Evolutionary conservation across 2,797 vertebrate genomes (phyloP).

Genomic region (Alouatta caraya): DNA sequence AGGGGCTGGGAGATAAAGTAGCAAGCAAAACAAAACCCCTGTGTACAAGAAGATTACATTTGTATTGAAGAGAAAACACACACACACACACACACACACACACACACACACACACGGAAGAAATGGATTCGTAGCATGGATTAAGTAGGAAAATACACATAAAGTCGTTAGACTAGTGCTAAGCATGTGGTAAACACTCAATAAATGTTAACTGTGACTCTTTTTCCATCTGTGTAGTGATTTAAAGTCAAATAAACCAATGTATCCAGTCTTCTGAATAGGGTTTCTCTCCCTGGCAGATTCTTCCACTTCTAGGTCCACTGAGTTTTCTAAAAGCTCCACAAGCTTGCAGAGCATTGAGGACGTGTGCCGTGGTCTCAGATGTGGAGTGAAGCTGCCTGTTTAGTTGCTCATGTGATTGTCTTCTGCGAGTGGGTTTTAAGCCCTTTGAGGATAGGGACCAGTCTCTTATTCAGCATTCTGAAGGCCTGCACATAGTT

Average conservation of each 20-base stretch:
- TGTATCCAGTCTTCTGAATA: not conserved
- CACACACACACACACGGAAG: not conserved
- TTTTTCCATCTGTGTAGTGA: not conserved
- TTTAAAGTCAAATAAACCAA: not conserved
- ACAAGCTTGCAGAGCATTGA: not conserved
- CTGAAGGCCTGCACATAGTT: not conserved
- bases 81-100: not conserved
- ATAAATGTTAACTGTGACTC: not conserved
- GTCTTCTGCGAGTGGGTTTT: not conserved
- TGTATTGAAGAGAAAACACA: not conserved
- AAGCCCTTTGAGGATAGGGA: not conserved
- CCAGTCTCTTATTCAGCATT: not conserved
- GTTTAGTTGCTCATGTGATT: not conserved
- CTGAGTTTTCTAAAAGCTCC: not conserved
- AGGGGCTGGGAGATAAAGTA: not conserved
- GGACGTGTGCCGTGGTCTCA: accelerated
- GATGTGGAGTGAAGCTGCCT: not conserved
- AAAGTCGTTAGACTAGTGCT: not conserved
- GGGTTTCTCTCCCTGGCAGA: not conserved
- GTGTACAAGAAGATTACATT: not conserved
- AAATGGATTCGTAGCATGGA: not conserved
- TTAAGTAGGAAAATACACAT: not conserved
- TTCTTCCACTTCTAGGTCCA: not conserved
- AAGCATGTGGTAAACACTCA: not conserved
- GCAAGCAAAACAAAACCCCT: not conserved